phyloP scores from a whole-genome alignment of 2,113 vertebrate genomes.

The Nematolebias whitei region DNA sequence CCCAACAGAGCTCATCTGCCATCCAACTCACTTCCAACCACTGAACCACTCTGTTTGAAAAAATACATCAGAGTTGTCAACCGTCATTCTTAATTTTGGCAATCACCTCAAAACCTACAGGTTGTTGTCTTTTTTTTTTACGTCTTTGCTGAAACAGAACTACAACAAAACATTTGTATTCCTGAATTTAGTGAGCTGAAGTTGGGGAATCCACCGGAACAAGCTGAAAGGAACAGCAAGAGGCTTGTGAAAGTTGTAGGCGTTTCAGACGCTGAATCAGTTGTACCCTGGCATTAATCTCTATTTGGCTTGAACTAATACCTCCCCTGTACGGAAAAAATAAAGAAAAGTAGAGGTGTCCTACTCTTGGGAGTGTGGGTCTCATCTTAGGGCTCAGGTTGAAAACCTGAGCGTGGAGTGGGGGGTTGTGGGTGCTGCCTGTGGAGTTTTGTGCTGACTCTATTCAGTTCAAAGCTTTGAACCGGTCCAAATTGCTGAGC shows the following conservation, averaged over 20 bases:
- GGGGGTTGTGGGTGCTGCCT: conserved; percentile 30
- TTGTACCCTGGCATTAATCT: conserved; percentile 78
- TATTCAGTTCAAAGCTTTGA: conserved; percentile 80
- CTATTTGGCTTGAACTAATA: conserved; percentile 77
- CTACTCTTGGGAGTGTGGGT: conserved; percentile 39
- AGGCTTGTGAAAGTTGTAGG: conserved; percentile 56
- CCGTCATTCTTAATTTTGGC: conserved; percentile 48
- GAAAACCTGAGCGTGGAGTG: conserved; percentile 38
- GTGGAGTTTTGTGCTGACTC: conserved; percentile 79
- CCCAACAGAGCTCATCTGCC: no score
- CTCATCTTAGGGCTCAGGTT: conserved; percentile 36
- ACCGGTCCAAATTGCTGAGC: conserved; percentile 76
- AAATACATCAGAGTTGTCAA: conserved; percentile 44
- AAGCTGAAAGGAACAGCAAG: conserved; percentile 36
- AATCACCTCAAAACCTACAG: conserved; percentile 22
- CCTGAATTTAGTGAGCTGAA: conserved; percentile 50
- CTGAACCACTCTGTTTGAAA: conserved; percentile 63
- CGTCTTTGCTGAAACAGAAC: conserved; percentile 35
- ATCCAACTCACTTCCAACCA: conserved; percentile 76
- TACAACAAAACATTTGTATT: conserved; percentile 28
- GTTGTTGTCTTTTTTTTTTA: background rate
- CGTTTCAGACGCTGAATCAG: conserved; percentile 59
- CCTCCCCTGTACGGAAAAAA: conserved; percentile 48
- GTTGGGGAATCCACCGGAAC: conserved; percentile 31
- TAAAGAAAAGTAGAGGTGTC: conserved; percentile 5